These are phyloP conservation scores for Elachura formosa DNA, from an alignment of 2,113 vertebrate species.

Conservation along the genomic window DNA sequence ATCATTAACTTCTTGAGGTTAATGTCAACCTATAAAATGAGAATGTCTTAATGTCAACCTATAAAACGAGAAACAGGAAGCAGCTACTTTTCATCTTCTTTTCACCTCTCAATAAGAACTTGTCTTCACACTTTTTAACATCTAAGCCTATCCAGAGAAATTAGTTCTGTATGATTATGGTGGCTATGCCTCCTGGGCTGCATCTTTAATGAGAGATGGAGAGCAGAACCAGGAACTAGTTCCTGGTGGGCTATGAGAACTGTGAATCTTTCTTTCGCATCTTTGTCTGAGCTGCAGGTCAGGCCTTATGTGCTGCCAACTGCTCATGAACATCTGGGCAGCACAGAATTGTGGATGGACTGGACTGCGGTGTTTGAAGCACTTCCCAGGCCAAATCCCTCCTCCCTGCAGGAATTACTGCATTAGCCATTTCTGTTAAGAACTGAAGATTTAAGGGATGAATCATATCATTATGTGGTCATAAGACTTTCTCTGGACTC, in stretches of 20 bases:
- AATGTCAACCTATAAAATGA: not conserved
- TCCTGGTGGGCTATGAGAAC: not conserved
- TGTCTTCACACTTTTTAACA: not conserved
- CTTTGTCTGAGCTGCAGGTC: not conserved
- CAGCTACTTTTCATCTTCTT: not conserved
- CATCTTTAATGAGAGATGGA: not conserved
- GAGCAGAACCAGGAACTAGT: not conserved
- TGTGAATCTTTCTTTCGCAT: not conserved
- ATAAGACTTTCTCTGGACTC: not conserved
- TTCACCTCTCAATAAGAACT: not conserved
- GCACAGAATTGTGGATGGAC: not conserved
- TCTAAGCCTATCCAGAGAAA: not conserved
- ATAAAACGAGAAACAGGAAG: not conserved
- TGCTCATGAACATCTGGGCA: not conserved
- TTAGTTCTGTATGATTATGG: not conserved
- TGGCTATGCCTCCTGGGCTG: not conserved
- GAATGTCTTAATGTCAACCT: not conserved
- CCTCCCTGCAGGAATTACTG: not conserved
- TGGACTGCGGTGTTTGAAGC: accelerated
- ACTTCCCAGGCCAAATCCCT: not conserved
- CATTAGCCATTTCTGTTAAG: accelerated
- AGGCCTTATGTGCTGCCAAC: not conserved
- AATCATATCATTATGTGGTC: not conserved
- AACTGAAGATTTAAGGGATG: not conserved
- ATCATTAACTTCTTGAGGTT: not conserved